These are phyloP conservation scores for Zophobas morio DNA, from an alignment of 1,140 invertebrate species.

Conservation along the genomic window DNA sequence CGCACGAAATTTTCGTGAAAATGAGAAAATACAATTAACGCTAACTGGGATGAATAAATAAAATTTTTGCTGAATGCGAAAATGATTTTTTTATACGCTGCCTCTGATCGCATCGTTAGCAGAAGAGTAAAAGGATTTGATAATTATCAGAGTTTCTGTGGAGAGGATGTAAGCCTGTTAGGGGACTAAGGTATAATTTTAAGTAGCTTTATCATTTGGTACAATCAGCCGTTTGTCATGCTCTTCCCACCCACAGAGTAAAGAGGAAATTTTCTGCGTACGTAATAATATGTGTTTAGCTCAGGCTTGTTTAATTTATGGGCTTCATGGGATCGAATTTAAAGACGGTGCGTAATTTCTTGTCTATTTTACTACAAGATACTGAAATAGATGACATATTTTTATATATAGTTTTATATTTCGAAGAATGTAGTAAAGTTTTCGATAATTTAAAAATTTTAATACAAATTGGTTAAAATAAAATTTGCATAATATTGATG, in stretches of 20 bases:
- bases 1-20: slow-evolving; percentile 28
- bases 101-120: neutral
- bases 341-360: neutral
- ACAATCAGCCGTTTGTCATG: slow-evolving; percentile 37
- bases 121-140: neutral
- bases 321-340: slow-evolving; percentile 26
- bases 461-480: too few species aligned
- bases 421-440: too few species aligned
- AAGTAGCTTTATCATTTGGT: slow-evolving; percentile 28
- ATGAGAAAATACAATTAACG: slow-evolving; percentile 43
- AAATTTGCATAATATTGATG: too few species aligned
- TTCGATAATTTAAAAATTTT: too few species aligned
- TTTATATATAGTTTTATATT: too few species aligned
- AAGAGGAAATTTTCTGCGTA: slow-evolving; percentile 36
- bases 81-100: neutral
- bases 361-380: neutral
- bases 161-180: slow-evolving; percentile 6
- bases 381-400: neutral
- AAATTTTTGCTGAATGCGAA: slow-evolving; percentile 8
- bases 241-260: slow-evolving; percentile 10
- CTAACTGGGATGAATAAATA: slow-evolving; percentile 22
- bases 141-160: neutral
- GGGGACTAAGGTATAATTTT: slow-evolving; percentile 20
- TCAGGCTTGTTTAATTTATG: slow-evolving; percentile 27
- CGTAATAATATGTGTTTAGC: slow-evolving; percentile 40